Evolutionary conservation across 1,140 invertebrate species (phyloP).

Genomic region (Drosophila kanapiae): DNA sequence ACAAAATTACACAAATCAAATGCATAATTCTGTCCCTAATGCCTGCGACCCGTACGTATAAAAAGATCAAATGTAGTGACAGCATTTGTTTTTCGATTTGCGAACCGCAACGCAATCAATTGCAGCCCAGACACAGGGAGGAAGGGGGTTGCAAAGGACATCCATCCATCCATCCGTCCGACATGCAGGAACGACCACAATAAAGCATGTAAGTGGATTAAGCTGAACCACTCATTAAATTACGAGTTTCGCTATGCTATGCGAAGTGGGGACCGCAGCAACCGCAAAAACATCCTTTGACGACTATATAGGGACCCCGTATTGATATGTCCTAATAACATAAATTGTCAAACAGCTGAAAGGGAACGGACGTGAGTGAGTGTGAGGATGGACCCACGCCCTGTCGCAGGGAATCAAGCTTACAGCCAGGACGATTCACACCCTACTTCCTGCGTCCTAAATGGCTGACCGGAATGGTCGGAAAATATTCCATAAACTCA

Average conservation of each 20-base stretch:
- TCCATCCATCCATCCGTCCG: background rate
- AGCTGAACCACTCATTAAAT: slow-evolving; percentile 70
- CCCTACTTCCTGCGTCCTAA: slow-evolving; percentile 1
- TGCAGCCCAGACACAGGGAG: slow-evolving; percentile 23
- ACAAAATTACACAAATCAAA: slow-evolving; percentile 53
- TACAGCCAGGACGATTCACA: slow-evolving; percentile 1
- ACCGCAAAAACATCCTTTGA: slow-evolving; percentile 66
- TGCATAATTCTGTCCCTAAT: slow-evolving; percentile 38
- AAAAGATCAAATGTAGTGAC: slow-evolving; percentile 52
- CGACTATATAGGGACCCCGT: slow-evolving; percentile 21
- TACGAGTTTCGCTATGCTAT: slow-evolving; percentile 37
- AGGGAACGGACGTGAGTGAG: background rate
- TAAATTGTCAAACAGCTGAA: slow-evolving; percentile 43
- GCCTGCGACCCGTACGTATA: background rate
- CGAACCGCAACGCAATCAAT: slow-evolving; percentile 48
- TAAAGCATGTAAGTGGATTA: slow-evolving; percentile 73
- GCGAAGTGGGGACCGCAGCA: slow-evolving; percentile 35
- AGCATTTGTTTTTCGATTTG: slow-evolving; percentile 56
- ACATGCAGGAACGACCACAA: slow-evolving; percentile 52
- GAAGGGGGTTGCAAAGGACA: background rate
- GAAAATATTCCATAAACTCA: slow-evolving; percentile 36
- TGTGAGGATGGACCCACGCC: slow-evolving; percentile 5
- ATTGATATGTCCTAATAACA: slow-evolving; percentile 56
- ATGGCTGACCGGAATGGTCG: slow-evolving; percentile 14
- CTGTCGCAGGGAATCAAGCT: slow-evolving; percentile 6